Conservation (phyloP, 2,888 invertebrate species). For the Mechanitis mazaeus region DNA sequence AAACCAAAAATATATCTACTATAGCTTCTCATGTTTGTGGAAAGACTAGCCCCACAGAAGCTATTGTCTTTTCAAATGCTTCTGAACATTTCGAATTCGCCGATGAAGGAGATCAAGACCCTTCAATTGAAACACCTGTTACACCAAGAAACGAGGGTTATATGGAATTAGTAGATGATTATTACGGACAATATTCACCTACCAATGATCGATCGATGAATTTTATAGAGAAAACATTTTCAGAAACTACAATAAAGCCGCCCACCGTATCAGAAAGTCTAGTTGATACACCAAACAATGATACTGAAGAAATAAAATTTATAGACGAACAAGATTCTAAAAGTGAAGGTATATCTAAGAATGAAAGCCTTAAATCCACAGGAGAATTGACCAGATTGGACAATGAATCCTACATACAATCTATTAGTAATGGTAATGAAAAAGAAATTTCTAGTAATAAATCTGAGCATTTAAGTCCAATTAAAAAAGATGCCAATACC, state of each 20-base stretch:
- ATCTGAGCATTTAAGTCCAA: conserved; percentile 25
- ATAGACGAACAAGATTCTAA: conserved; percentile 36
- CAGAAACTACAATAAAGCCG: conserved; percentile 57
- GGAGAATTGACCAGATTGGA: conserved; percentile 21
- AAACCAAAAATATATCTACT: conserved; percentile 60
- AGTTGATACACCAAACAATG: conserved; percentile 20
- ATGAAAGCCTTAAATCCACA: conserved; percentile 32
- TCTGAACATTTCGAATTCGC: conserved; percentile 90
- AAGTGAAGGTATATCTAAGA: conserved; percentile 30
- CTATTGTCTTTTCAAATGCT: conserved; percentile 71
- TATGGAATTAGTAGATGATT: conserved; percentile 68
- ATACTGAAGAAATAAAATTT: conserved; percentile 32
- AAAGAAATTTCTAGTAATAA: conserved; percentile 18
- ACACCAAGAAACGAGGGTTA: conserved; percentile 59
- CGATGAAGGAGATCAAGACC: conserved; percentile 90
- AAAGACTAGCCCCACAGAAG: conserved; percentile 48
- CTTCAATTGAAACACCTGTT: conserved; percentile 77
- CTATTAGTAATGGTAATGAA: conserved; percentile 28
- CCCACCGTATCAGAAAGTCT: conserved; percentile 37
- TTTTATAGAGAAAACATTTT: conserved; percentile 72
- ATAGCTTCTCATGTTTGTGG: conserved; percentile 67
- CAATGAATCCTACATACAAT: conserved; percentile 40
- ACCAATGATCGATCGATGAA: conserved; percentile 72
- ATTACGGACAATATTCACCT: conserved; percentile 57
- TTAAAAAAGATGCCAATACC: conserved; percentile 31